Evolutionary conservation across 2,797 vertebrate species (phyloP).

Genomic region (Sebastiscus tertius): DNA sequence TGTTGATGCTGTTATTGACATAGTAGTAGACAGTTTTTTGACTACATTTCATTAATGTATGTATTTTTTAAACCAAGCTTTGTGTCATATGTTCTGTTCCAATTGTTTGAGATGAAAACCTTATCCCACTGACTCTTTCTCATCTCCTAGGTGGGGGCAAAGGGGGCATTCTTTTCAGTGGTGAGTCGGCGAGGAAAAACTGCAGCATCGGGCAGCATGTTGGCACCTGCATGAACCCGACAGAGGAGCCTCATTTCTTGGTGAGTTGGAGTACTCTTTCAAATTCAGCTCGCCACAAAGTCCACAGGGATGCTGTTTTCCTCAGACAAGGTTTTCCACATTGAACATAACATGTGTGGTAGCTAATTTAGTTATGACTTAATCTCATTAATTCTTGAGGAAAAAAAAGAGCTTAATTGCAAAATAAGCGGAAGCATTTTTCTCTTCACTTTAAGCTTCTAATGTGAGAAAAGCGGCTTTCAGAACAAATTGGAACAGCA

Average conservation of each 20-base stretch:
- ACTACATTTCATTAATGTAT: neutral
- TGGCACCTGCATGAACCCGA: slow-evolving; percentile 84
- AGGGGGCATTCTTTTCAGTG: slow-evolving; percentile 51
- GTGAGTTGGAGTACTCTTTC: slow-evolving; percentile 79
- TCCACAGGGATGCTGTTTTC: neutral
- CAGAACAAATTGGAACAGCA: neutral
- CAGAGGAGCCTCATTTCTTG: slow-evolving; percentile 83
- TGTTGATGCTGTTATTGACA: neutral
- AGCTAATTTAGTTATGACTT: slow-evolving; percentile 17
- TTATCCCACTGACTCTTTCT: slow-evolving; percentile 63
- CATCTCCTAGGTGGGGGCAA: slow-evolving; percentile 73
- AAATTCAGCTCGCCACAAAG: neutral
- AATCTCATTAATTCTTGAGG: slow-evolving; percentile 11
- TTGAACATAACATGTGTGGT: slow-evolving; percentile 1
- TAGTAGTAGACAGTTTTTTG: neutral
- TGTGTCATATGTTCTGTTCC: neutral
- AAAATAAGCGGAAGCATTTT: slow-evolving; percentile 8
- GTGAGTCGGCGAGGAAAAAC: slow-evolving; percentile 70
- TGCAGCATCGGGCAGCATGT: slow-evolving; percentile 82
- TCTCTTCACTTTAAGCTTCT: slow-evolving; percentile 17
- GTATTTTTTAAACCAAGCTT: neutral
- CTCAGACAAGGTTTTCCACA: slow-evolving; percentile 1
- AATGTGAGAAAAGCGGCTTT: slow-evolving; percentile 47
- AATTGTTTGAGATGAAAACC: neutral
- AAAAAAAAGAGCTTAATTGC: slow-evolving; percentile 20